Percentiles rank a stretch among this genome's conserved stretches.
These are phyloP conservation scores for Scaptomyza graminum DNA, from an alignment of 1,140 invertebrate species.

Conservation along the genomic window DNA sequence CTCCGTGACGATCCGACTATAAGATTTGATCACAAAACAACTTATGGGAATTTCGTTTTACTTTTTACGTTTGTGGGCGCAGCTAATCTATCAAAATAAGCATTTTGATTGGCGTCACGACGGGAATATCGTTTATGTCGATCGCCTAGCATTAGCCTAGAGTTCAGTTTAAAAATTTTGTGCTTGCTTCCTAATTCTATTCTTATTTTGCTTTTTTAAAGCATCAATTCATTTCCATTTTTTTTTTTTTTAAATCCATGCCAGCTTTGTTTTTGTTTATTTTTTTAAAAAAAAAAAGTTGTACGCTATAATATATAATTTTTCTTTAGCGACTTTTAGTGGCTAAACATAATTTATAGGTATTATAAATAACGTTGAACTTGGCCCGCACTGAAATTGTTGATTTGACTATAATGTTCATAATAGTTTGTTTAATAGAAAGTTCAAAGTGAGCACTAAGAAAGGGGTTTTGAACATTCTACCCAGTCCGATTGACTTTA, in stretches of 20 bases:
- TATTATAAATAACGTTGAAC: conserved; percentile 75
- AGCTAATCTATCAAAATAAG: conserved; percentile 50
- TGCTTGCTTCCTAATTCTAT: conserved; percentile 1
- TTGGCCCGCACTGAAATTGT: conserved; percentile 27
- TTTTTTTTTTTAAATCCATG: conserved; percentile 69
- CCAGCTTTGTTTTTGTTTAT: conserved; percentile 13
- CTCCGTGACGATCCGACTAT: conserved; percentile 21
- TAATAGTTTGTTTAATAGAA: too few relatives aligned
- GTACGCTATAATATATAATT: conserved; percentile 27
- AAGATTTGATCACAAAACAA: conserved; percentile 27
- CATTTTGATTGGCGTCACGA: conserved; percentile 52
- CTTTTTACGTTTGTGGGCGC: conserved; percentile 16
- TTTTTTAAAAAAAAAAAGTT: conserved; percentile 34
- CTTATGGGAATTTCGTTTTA: conserved; percentile 15
- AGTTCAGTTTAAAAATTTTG: conserved; percentile 18
- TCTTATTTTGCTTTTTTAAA: conserved; percentile 71
- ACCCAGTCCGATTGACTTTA: too few relatives aligned
- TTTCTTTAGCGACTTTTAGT: conserved; percentile 69
- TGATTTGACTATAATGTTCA: conserved; percentile 2
- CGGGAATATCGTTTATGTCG: conserved; percentile 16
- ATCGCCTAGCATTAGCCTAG: conserved; percentile 11
- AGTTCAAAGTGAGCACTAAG: too few relatives aligned
- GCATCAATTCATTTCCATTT: conserved; percentile 70
- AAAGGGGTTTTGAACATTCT: too few relatives aligned
- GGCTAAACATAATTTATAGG: conserved; percentile 77